phyloP scores from a whole-genome alignment of 1,140 invertebrate genomes.

The Andrena cerasifolii region DNA sequence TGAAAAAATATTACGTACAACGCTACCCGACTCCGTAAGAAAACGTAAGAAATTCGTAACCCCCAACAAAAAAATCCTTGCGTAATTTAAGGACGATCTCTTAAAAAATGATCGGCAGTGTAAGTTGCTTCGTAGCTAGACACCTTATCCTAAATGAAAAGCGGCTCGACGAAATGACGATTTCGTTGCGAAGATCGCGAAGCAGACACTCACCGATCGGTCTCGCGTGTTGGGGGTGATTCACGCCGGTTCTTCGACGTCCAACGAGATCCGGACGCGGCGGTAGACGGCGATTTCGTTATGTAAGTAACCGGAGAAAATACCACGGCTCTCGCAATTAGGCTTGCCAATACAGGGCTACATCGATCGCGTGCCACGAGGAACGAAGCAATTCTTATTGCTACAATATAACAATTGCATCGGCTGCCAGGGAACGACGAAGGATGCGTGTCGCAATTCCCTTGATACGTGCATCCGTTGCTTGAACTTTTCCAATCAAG shows the following conservation, averaged over 20 bases:
- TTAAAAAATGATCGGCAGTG: no score
- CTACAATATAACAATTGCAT: slow-evolving; percentile 64
- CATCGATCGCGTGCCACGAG: slow-evolving; percentile 62
- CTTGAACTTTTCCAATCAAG: slow-evolving; percentile 47
- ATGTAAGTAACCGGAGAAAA: slow-evolving; percentile 58
- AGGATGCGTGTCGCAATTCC: slow-evolving; percentile 45
- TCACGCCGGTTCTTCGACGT: slow-evolving; percentile 38
- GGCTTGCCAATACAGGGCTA: slow-evolving; percentile 57
- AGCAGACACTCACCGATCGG: slow-evolving; percentile 21
- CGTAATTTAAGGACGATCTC: no score
- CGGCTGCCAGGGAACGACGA: slow-evolving; percentile 30
- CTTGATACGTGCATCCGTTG: slow-evolving; percentile 42
- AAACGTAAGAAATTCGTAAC: no score
- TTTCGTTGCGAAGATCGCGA: slow-evolving; percentile 20
- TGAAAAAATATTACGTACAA: no score
- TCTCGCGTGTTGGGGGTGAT: slow-evolving; percentile 60
- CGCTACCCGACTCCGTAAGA: no score
- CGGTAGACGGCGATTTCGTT: slow-evolving; percentile 53
- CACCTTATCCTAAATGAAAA: neutral
- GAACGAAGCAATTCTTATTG: slow-evolving; percentile 60
- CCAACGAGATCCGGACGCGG: slow-evolving; percentile 50
- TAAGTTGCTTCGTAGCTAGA: no score
- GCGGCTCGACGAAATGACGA: slow-evolving; percentile 28
- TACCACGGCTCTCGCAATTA: slow-evolving; percentile 63
- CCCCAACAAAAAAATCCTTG: no score